Base-by-base conservation (phyloP, 2,797 vertebrate genomes). In the Rhinatrema bivittatum region DNA sequence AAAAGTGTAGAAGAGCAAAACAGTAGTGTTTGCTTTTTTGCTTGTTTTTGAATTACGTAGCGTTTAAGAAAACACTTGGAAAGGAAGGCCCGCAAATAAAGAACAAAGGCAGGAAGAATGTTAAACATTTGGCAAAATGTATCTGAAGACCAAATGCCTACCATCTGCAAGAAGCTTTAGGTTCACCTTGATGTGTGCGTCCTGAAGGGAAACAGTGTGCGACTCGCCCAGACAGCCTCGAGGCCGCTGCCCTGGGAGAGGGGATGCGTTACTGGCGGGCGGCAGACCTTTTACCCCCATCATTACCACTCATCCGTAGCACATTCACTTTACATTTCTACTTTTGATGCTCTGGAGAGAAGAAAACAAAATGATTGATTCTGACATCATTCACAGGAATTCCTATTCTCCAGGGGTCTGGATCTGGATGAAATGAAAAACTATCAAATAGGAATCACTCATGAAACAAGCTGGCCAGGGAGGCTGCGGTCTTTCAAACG, bases 241-340 rank as follows among this genome's bases (percentile, higher is more conserved):
- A 39, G 12, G 47, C 20, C 13, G 34, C 27, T 13, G 21, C 20
- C 16, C 9, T 29, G 18, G 31, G 16, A 44, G 32, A 39, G 39
- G 4, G 20, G 34, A 20, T 34, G 25, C 31, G 29, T 19, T 47
- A 39, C 20, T 16, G 39, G 20, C 7, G 29, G 14, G 20, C 7
- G 29, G 14, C 36, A 39, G 30, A 47, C 39, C 31, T 32, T 32
- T 24, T 40, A 25, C 34, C 20, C 39, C 20, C 29, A 20, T 25
- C 20, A 39, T 47, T 47, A 47, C 20, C 16, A 20, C 11, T 30
- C 26, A 30, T 40, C 45, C 34, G 38, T 46, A 27, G 16, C 20
- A 26, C 20, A 41, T 25, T 29, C 18, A 48, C 34, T 31, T 25
- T 48, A 48, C 40, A 35, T 34, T 34, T 40, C 15, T 48, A 14